Evolutionary conservation across 2,113 vertebrate species (phyloP).

Genomic region (Promerops cafer): DNA sequence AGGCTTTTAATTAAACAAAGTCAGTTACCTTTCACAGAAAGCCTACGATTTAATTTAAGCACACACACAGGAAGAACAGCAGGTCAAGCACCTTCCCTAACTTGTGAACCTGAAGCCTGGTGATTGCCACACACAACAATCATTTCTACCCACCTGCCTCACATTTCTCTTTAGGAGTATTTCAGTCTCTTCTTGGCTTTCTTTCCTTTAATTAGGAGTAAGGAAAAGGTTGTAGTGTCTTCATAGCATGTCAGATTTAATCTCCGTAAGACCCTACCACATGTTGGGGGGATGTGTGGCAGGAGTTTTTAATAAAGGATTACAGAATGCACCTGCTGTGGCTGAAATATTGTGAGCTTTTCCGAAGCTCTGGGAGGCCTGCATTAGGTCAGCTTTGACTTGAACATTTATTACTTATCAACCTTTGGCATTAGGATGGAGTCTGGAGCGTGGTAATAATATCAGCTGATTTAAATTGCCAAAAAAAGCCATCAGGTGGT

Average conservation of each 20-base stretch:
- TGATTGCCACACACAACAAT: background rate
- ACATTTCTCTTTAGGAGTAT: background rate
- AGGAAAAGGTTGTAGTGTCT: slow-evolving; percentile 39
- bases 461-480: slow-evolving; percentile 51
- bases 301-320: slow-evolving; percentile 69
- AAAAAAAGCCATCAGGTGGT: slow-evolving; percentile 28
- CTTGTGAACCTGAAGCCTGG: background rate
- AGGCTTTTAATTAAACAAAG: slow-evolving; percentile 64
- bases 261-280: slow-evolving; percentile 51
- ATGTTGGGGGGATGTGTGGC: background rate
- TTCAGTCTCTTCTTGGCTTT: background rate
- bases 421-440: background rate
- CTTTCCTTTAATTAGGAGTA: slow-evolving; percentile 62
- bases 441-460: background rate
- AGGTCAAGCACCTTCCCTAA: slow-evolving; percentile 31
- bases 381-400: slow-evolving; percentile 38
- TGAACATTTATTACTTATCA: slow-evolving; percentile 56
- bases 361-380: slow-evolving; percentile 25
- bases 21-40: slow-evolving; percentile 58
- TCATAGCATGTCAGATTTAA: slow-evolving; percentile 59
- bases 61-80: background rate
- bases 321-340: slow-evolving; percentile 61
- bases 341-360: slow-evolving; percentile 45
- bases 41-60: slow-evolving; percentile 57
- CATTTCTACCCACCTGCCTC: background rate